These are phyloP conservation scores for Alligator mississippiensis DNA, from an alignment of 2,113 vertebrate genomes.

Conservation along the genomic window DNA sequence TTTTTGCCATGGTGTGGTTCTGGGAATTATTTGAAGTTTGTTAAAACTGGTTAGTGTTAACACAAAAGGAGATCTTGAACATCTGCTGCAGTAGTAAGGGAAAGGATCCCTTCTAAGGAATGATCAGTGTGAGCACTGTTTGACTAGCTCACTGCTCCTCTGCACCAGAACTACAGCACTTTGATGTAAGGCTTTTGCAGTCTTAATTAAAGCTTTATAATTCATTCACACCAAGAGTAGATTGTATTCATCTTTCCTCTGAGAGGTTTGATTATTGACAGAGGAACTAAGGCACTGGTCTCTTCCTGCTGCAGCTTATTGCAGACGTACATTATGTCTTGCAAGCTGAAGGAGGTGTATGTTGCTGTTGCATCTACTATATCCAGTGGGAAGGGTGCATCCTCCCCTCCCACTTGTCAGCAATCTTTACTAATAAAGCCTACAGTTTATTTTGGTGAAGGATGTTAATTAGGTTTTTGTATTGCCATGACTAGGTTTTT, in stretches of 20 bases:
- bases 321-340: not conserved
- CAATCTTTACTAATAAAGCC: not conserved
- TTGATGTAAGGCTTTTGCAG: not conserved
- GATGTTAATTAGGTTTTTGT: not conserved
- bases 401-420: not conserved
- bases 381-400: fast-evolving
- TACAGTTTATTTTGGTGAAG: not conserved
- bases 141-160: too few relatives aligned
- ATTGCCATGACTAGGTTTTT: not conserved
- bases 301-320: fast-evolving
- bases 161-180: too few relatives aligned
- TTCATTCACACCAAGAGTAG: fast-evolving
- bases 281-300: not conserved
- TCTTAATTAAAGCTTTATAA: fast-evolving
- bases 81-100: fast-evolving
- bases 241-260: fast-evolving
- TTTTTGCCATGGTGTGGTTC: not conserved
- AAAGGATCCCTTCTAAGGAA: not conserved
- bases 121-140: too few relatives aligned
- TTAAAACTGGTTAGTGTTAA: not conserved
- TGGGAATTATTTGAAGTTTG: fast-evolving
- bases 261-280: not conserved
- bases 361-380: not conserved
- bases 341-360: not conserved
- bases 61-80: not conserved